A percentile compares a stretch with the other conserved stretches of the same genome.
phyloP scores from a whole-genome alignment of 2,797 vertebrate species.

The Gorsachius magnificus region DNA sequence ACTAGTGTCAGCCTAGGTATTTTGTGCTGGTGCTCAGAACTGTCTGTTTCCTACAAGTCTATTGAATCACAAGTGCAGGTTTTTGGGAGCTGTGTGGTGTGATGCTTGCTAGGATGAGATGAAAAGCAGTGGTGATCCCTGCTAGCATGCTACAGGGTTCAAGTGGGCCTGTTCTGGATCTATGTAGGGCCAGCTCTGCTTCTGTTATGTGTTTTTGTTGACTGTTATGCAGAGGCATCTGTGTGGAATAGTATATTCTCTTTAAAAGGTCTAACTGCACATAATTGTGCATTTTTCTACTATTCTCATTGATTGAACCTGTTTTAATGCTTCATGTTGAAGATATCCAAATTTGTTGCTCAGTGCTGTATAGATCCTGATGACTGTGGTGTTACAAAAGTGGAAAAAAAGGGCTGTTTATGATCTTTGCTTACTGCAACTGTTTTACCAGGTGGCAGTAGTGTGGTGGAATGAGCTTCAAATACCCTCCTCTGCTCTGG shows the following conservation, averaged over 20 bases:
- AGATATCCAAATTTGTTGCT: background rate
- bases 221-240: background rate
- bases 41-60: background rate
- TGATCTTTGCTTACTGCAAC: background rate
- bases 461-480: background rate
- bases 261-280: background rate
- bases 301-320: rapidly evolving
- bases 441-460: background rate
- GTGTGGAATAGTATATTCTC: background rate
- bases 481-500: background rate
- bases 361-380: background rate
- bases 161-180: background rate
- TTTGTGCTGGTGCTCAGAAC: background rate
- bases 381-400: background rate
- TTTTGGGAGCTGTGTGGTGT: background rate
- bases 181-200: rapidly evolving
- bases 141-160: background rate
- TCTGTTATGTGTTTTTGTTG: rapidly evolving
- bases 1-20: no score
- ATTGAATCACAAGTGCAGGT: background rate
- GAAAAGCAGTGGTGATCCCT: background rate
- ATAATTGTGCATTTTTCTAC: background rate
- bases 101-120: background rate
- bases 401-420: rapidly evolving
- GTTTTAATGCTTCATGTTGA: background rate